A percentile compares a stretch with the other conserved stretches of the same genome.
phyloP scores from a whole-genome alignment of 2,113 vertebrate species.

The Perccottus glenii region DNA sequence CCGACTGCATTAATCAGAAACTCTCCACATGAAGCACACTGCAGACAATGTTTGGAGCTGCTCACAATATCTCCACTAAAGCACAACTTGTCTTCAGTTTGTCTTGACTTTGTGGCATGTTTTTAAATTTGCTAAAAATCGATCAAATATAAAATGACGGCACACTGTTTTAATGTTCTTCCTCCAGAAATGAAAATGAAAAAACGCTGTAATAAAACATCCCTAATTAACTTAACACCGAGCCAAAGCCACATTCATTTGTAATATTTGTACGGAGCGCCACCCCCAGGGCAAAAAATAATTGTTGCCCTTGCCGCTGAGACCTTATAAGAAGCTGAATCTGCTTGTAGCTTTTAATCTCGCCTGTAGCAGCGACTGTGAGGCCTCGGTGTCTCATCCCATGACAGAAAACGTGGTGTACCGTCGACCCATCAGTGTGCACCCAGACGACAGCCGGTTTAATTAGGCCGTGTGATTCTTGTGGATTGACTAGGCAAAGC shows the following conservation, averaged over 20 bases:
- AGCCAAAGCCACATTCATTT: not conserved
- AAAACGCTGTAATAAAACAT: not conserved
- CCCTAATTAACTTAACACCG: not conserved
- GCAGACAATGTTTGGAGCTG: not conserved
- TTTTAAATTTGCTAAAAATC: not conserved
- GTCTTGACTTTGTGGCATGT: not conserved
- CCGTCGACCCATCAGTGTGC: not conserved
- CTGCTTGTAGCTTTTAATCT: constrained; percentile 4
- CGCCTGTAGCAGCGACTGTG: not conserved
- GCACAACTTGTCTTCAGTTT: not conserved
- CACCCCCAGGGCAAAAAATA: constrained; percentile 3
- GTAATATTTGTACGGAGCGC: not conserved
- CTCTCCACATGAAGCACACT: not conserved
- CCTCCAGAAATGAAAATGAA: not conserved
- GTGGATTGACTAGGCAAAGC: constrained; percentile 8
- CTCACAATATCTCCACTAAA: not conserved
- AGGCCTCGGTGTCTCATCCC: not conserved
- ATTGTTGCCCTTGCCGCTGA: not conserved
- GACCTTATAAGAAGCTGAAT: not conserved
- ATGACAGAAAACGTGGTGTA: not conserved
- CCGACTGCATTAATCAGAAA: constrained; percentile 1
- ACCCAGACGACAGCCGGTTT: constrained; percentile 7
- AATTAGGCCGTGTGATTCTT: constrained; percentile 4
- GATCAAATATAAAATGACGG: not conserved
- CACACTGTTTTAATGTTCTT: not conserved